These are phyloP conservation scores for Gymnodraco acuticeps DNA, from an alignment of 2,797 vertebrate species.

Conservation along the genomic window DNA sequence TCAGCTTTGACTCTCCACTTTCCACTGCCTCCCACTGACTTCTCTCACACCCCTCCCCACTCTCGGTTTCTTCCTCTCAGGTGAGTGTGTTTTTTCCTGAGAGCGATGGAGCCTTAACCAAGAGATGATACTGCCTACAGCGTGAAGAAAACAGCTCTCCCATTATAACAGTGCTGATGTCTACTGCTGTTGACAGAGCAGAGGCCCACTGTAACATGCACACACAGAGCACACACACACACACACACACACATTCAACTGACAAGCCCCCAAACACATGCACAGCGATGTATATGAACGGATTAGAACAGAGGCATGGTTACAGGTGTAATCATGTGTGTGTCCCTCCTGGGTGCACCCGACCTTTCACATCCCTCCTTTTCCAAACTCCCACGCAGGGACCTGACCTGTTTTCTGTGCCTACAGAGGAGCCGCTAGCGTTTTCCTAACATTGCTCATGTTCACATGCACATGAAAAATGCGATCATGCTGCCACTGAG, in stretches of 20 bases:
- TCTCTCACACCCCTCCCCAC: not conserved
- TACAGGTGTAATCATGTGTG: slow-evolving; percentile 53
- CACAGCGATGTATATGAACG: slow-evolving; percentile 9
- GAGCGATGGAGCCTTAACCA: slow-evolving; percentile 40
- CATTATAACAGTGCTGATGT: slow-evolving; percentile 53
- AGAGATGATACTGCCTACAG: slow-evolving; percentile 48
- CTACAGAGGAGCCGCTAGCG: slow-evolving; percentile 36
- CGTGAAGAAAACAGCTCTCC: slow-evolving; percentile 49
- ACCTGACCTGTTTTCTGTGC: slow-evolving; percentile 63
- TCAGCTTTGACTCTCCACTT: slow-evolving; percentile 16
- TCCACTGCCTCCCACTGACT: not conserved
- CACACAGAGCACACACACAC: slow-evolving; percentile 17
- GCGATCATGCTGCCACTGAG: slow-evolving; percentile 10
- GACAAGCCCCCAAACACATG: not conserved
- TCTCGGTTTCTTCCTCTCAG: slow-evolving; percentile 34
- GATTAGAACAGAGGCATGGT: slow-evolving; percentile 31
- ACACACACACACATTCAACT: slow-evolving; percentile 8
- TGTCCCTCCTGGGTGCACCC: slow-evolving; percentile 57
- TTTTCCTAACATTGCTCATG: slow-evolving; percentile 27
- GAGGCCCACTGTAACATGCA: slow-evolving; percentile 35
- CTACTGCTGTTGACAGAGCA: slow-evolving; percentile 47
- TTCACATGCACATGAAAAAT: slow-evolving; percentile 43
- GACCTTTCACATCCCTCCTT: slow-evolving; percentile 57
- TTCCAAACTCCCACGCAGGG: slow-evolving; percentile 56
- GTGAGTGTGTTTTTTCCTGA: slow-evolving; percentile 38